phyloP scores from a whole-genome alignment of 1,140 invertebrate genomes.

The Cotesia typhae region DNA sequence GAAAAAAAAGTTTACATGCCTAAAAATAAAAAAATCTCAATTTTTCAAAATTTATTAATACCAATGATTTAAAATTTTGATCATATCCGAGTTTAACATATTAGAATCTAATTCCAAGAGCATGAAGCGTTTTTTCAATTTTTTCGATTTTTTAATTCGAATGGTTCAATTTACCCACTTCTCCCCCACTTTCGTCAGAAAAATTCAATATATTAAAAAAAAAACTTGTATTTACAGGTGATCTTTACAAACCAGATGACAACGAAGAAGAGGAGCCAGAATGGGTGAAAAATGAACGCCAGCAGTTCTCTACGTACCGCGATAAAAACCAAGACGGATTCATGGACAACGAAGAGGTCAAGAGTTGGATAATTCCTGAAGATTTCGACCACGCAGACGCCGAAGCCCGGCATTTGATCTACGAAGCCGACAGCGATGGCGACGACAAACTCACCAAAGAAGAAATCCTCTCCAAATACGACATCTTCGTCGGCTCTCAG shows the following conservation, averaged over 20 bases:
- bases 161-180: too few species aligned
- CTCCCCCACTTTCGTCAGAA: too few species aligned
- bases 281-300: slow-evolving; percentile 94
- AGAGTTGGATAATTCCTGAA: slow-evolving; percentile 93
- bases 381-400: slow-evolving; percentile 97
- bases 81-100: too few species aligned
- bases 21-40: too few species aligned
- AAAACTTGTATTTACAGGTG: slow-evolving; percentile 65
- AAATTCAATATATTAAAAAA: not conserved
- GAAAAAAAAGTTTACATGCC: too few species aligned
- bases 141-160: too few species aligned
- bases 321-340: slow-evolving; percentile 90
- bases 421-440: slow-evolving; percentile 89
- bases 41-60: too few species aligned
- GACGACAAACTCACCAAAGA: slow-evolving; percentile 90
- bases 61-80: too few species aligned
- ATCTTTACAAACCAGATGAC: slow-evolving; percentile 77
- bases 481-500: slow-evolving; percentile 97
- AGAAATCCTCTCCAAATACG: slow-evolving; percentile 95
- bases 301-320: slow-evolving; percentile 86
- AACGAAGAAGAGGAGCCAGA: slow-evolving; percentile 87
- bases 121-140: too few species aligned
- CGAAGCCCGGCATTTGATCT: slow-evolving; percentile 95
- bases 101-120: too few species aligned
- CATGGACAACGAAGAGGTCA: slow-evolving; percentile 87